phyloP scores from a whole-genome alignment of 2,113 vertebrate genomes.

The Gymnogyps californianus region DNA sequence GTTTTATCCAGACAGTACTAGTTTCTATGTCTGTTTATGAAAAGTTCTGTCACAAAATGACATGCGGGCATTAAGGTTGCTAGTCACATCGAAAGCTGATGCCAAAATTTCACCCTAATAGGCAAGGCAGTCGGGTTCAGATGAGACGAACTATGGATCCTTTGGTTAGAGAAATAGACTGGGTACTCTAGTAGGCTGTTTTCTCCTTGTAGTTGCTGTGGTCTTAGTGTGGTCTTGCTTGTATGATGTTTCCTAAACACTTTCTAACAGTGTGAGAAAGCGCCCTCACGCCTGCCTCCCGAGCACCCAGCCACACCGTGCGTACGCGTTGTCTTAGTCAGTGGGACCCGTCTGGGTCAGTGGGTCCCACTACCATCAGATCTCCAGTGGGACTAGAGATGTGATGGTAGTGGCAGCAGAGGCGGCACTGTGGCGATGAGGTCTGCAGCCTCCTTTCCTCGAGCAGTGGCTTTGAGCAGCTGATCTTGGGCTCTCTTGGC shows the following conservation, averaged over 20 bases:
- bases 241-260: not conserved
- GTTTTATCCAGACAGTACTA: not conserved
- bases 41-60: not conserved
- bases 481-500: not conserved
- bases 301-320: not conserved
- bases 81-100: not conserved
- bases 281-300: not conserved
- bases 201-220: not conserved
- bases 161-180: not conserved
- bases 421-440: not conserved
- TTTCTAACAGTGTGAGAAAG: not conserved
- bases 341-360: not conserved
- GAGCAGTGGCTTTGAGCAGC: not conserved
- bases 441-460: not conserved
- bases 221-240: not conserved
- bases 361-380: not conserved
- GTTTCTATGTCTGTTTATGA: not conserved
- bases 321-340: not conserved
- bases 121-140: not conserved
- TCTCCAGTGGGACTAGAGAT: not conserved
- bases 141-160: not conserved
- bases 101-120: not conserved
- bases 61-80: not conserved
- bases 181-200: slow-evolving; percentile 39
- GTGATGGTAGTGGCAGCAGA: not conserved